Base-by-base conservation (phyloP, 2,113 vertebrate species). In the Leptosomus discolor region DNA sequence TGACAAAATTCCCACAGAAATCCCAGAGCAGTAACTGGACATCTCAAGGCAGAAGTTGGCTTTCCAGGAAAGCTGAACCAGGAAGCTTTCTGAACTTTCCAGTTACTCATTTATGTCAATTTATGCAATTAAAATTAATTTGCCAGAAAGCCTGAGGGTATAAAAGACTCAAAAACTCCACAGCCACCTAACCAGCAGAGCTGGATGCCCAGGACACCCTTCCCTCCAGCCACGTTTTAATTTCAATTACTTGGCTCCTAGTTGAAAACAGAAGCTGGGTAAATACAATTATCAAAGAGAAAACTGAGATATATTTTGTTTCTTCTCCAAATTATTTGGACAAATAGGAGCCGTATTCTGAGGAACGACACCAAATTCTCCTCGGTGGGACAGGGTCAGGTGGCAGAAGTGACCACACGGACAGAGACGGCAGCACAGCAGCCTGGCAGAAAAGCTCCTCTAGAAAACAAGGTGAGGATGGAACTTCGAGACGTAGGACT, bases 401-500 rank as follows among this genome's bases (percentile, higher is more conserved):
- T 37, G 27, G 74, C 74, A 45, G 45, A 32, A 37, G 73, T 2
- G 21, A 60, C 12, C 43, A n/a, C 51, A 23, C 0, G 3, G 23
- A 39, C 16, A 37, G 58, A 27, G 48, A 4, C 1, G 12, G 71
- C 0, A 2, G 60, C 60, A 39, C 14, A 24, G 51, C 41, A 75
- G 41, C 51, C 51, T 16, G 71, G 43, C 61, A 50, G 70, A 58
- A 67, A 50, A 36, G 53, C 71, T 68, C 53, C 30, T 32, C 36
- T 21, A 18, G 37, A 27, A 51, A 51, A 32, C 11, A 17, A 36
- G 6, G 13, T 3, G 13, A 45, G 63, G 54, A 18, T 32, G 11
- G 2, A 21, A 21, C 37, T 27, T 37, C 24, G 3, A 51, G 37
- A 17, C 2, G 1, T 0, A 16, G 12, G 22, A 51, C 23, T 19